Evolutionary conservation across 2,113 vertebrate species (phyloP).

Genomic region (Pachycephala philippinensis): DNA sequence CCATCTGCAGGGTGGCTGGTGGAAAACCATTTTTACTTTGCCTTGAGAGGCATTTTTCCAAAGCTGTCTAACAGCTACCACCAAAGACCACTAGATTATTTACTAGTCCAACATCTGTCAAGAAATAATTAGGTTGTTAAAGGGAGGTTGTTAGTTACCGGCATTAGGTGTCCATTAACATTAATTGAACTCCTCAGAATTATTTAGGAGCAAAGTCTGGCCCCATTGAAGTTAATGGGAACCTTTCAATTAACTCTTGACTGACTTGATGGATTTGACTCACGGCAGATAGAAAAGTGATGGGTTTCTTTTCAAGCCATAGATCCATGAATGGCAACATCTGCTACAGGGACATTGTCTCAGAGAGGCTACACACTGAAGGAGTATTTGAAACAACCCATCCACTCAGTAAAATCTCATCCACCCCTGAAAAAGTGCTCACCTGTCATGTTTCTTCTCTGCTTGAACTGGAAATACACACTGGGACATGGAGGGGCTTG

Average conservation of each 20-base stretch:
- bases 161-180: conserved; percentile 53
- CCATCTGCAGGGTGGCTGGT: conserved; percentile 29
- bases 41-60: conserved; percentile 39
- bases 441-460: not conserved
- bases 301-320: not conserved
- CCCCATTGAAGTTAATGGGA: conserved; percentile 41
- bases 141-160: conserved; percentile 44
- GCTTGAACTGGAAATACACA: not conserved
- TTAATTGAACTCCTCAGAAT: conserved; percentile 62
- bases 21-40: conserved; percentile 30
- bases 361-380: not conserved
- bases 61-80: conserved; percentile 28
- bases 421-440: not conserved
- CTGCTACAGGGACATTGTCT: not conserved
- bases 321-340: not conserved
- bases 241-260: conserved; percentile 57
- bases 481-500: not conserved
- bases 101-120: conserved; percentile 62
- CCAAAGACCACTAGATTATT: conserved; percentile 54
- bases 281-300: not conserved
- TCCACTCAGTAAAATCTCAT: not conserved
- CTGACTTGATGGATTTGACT: conserved; percentile 7
- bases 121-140: conserved; percentile 64
- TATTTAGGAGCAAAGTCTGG: conserved; percentile 58
- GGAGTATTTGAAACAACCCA: not conserved